Conservation (phyloP, 1,140 invertebrate species). For the Helicoverpa zea region DNA sequence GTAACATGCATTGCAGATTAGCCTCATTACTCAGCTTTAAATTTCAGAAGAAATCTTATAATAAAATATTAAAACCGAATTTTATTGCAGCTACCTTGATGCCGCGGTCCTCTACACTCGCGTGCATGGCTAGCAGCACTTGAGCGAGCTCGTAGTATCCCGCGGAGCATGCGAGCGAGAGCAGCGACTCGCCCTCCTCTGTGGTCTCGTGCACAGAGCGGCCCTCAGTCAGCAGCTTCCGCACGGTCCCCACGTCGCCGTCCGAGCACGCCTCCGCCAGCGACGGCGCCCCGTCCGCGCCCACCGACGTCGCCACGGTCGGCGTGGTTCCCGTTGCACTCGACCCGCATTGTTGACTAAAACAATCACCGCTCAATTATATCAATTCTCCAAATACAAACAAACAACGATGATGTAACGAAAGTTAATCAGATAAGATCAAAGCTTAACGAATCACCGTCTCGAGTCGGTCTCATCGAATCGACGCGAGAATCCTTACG, state of each 20-base stretch:
- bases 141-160: slow-evolving; percentile 98
- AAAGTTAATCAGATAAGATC: slow-evolving; percentile 81
- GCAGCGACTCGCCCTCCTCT: slow-evolving; percentile 96
- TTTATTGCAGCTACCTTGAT: slow-evolving; percentile 86
- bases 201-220: slow-evolving; percentile 96
- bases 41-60: neutral
- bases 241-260: slow-evolving; percentile 96
- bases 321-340: slow-evolving; percentile 78
- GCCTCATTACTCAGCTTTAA: neutral
- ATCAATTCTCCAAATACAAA: neutral
- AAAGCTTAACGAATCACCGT: slow-evolving; percentile 83
- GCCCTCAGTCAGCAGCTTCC: slow-evolving; percentile 96
- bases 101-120: slow-evolving; percentile 98
- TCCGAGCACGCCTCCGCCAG: slow-evolving; percentile 96
- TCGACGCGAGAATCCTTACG: slow-evolving; percentile 63
- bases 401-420: neutral
- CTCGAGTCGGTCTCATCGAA: slow-evolving; percentile 70
- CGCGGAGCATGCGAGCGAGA: slow-evolving; percentile 97
- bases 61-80: too few species aligned
- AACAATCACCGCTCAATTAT: slow-evolving; percentile 26
- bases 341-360: slow-evolving; percentile 74
- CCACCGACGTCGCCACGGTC: slow-evolving; percentile 65
- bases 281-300: slow-evolving; percentile 87
- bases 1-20: too few species aligned
- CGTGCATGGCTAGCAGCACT: slow-evolving; percentile 98